Base-by-base conservation (phyloP, 2,797 vertebrate genomes). In the Percopsis omiscomaycus region DNA sequence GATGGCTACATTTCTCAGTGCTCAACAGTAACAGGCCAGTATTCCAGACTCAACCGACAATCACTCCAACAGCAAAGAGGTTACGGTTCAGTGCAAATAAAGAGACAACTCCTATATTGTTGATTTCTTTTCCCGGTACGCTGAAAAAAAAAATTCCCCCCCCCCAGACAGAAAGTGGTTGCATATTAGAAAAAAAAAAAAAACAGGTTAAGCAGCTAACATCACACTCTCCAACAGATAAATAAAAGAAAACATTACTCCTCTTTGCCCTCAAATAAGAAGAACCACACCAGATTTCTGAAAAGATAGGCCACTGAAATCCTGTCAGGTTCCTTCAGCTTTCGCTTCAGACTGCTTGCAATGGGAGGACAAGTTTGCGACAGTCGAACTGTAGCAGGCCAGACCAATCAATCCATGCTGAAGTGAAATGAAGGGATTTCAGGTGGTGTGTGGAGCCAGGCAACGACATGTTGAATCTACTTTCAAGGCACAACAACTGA, bases 401-500 rank as follows among this genome's bases (percentile, higher is more conserved):
- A 64, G 45, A 64, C 52, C 55, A 37, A 55, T 55, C 28, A 42
- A 8, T 42, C 37, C 4, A 1, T 30, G 22, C 44, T 59, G 80
- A 68, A 75, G 74, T 9, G 68, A 45, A 44, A 73, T 74, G 62
- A 76, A 74, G 72, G 50, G 72, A 80, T 72, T 86, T 75, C 84
- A 84, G 81, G 81, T 29, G 72, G 77, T 94, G 93, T 92, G 93
- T 94, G 93, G 94, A 95, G 94, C 94, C 94, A 95, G 95, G 94
- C 95, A 95, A 89, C 93, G 89, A 93, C 92, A 95, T 93, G 93
- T 95, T 95, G 93, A 94, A 95, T 95, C 95, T 95, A 96, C 94
- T 95, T 94, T 97, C 94, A 99, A 99, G 97, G 97, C 97, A 99
- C 93, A 86, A 92, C 95, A 96, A 95, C 95, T 97, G 95, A 97